These are phyloP conservation scores for Lepetodrilus schrolli DNA, from an alignment of 2,888 invertebrate species.

Conservation along the genomic window DNA sequence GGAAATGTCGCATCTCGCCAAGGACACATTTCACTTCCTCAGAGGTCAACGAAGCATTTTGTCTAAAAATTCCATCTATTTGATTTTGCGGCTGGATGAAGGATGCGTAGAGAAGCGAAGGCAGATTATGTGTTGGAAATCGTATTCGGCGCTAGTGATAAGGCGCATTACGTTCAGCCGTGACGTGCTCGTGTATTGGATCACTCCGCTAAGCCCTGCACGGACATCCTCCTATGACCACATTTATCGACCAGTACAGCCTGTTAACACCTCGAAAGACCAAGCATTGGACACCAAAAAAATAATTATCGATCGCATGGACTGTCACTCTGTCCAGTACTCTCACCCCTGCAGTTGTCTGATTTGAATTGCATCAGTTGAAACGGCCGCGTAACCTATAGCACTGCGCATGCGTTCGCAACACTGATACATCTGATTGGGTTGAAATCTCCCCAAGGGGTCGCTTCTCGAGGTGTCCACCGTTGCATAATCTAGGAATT, in stretches of 20 bases:
- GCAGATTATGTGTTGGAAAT: constrained; percentile 12
- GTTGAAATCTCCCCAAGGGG: background rate
- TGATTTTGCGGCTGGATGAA: background rate
- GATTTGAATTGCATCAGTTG: constrained; percentile 4
- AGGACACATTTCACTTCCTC: background rate
- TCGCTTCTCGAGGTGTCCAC: background rate
- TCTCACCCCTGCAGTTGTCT: constrained; percentile 4
- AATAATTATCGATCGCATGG: constrained; percentile 17
- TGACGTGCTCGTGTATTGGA: constrained; percentile 14
- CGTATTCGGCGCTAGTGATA: background rate
- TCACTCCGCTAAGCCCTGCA: background rate
- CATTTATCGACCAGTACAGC: constrained; percentile 18
- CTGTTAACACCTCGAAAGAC: constrained; percentile 12
- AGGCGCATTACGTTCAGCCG: background rate
- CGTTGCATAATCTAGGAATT: constrained; percentile 12
- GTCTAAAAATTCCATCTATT: background rate
- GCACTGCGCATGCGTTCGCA: constrained; percentile 10
- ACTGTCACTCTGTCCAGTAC: constrained; percentile 14
- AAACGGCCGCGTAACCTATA: background rate
- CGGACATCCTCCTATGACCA: constrained; percentile 16
- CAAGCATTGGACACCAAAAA: constrained; percentile 20
- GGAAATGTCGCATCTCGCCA: too few species aligned
- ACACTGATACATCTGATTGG: background rate
- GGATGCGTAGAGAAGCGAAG: background rate
- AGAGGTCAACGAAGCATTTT: background rate